These are phyloP conservation scores for Hyperoplus immaculatus DNA, from an alignment of 2,797 vertebrate species.

Conservation along the genomic window DNA sequence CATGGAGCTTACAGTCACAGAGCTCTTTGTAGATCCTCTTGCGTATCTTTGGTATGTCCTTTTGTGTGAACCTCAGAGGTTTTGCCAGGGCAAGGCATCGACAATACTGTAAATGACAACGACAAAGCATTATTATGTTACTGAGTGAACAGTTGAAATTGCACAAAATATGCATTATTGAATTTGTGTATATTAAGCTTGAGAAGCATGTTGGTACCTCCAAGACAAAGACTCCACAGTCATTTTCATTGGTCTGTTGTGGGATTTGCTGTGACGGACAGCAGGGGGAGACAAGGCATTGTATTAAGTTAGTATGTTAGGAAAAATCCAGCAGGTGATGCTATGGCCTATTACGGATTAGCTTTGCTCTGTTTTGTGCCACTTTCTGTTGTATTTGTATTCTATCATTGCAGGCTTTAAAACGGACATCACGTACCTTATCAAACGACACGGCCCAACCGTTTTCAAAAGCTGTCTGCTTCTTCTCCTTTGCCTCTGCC, in stretches of 20 bases:
- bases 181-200: accelerated
- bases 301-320: background rate
- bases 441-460: constrained; percentile 92
- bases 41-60: constrained; percentile 95
- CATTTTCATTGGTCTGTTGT: constrained; percentile 98
- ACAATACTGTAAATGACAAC: constrained; percentile 89
- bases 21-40: constrained; percentile 98
- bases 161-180: background rate
- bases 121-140: background rate
- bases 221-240: constrained; percentile 98
- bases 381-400: background rate
- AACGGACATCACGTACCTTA: constrained; percentile 80
- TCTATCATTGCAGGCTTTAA: background rate
- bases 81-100: constrained; percentile 95
- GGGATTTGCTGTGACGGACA: constrained; percentile 89
- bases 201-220: constrained; percentile 84
- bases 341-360: background rate
- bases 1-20: constrained; percentile 92
- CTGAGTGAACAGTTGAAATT: background rate
- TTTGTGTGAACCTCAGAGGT: constrained; percentile 95
- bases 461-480: constrained; percentile 89
- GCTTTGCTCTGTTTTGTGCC: background rate
- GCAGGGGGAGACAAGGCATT: constrained; percentile 43
- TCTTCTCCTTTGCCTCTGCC: constrained; percentile 95
- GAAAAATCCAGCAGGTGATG: constrained; percentile 4